Percentiles rank a stretch among this genome's conserved stretches.
phyloP scores from a whole-genome alignment of 2,113 vertebrate species.

The Ceratotherium simum region DNA sequence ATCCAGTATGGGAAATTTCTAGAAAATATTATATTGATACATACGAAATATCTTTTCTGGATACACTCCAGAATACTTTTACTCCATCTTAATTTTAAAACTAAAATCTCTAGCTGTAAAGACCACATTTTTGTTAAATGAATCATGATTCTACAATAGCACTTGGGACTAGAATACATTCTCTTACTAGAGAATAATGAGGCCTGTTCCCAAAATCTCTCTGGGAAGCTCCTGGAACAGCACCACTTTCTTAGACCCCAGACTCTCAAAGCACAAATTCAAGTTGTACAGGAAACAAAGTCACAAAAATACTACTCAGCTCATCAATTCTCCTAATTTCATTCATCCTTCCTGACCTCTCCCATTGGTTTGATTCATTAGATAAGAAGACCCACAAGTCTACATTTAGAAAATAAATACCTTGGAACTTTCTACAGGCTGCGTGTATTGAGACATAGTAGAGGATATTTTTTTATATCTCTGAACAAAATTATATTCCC shows the following conservation, averaged over 20 bases:
- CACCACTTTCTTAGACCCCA: neutral
- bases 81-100: neutral
- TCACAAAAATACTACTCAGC: neutral
- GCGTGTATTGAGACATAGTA: neutral
- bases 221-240: neutral
- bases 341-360: neutral
- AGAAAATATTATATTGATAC: neutral
- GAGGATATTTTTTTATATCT: neutral
- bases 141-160: neutral
- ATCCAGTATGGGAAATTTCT: neutral
- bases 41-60: slow-evolving; percentile 20
- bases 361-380: neutral
- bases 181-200: neutral
- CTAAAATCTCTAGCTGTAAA: slow-evolving; percentile 8
- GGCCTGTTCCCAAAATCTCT: neutral
- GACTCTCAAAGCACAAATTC: neutral
- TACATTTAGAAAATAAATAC: neutral
- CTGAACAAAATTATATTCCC: neutral
- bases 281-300: neutral
- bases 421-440: neutral
- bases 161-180: neutral
- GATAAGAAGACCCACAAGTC: neutral
- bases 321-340: neutral
- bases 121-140: neutral
- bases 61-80: neutral